These are phyloP conservation scores for Pteropus alecto DNA, from an alignment of 2,113 vertebrate species.

Conservation along the genomic window DNA sequence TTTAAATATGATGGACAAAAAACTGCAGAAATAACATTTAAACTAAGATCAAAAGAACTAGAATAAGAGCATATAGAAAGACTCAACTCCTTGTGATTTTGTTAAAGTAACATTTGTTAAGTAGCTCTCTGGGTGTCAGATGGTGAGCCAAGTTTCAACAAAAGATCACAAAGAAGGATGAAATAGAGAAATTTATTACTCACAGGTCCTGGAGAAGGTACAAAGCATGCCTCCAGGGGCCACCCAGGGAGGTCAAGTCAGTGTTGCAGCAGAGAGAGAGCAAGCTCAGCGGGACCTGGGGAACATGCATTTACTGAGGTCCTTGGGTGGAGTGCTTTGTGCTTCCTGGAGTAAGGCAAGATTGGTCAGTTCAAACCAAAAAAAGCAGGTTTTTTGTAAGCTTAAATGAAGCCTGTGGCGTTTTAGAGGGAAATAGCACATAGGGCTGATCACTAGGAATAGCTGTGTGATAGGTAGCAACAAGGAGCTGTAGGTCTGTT, in stretches of 20 bases:
- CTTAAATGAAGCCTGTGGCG: background rate
- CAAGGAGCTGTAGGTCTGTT: background rate
- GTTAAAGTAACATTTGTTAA: background rate
- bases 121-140: background rate
- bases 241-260: background rate
- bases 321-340: background rate
- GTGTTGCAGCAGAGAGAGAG: background rate
- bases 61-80: background rate
- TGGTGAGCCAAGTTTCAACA: background rate
- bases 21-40: background rate
- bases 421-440: background rate
- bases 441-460: background rate
- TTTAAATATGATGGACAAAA: background rate
- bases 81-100: background rate
- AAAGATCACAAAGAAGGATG: background rate
- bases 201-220: background rate
- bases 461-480: background rate
- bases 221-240: background rate
- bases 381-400: background rate
- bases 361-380: background rate
- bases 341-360: background rate
- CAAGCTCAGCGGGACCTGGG: no score
- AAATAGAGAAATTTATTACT: background rate
- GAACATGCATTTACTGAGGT: background rate
- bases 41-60: background rate